Conservation (phyloP, 2,797 vertebrate genomes). For the Paedocypris micromegethes region DNA sequence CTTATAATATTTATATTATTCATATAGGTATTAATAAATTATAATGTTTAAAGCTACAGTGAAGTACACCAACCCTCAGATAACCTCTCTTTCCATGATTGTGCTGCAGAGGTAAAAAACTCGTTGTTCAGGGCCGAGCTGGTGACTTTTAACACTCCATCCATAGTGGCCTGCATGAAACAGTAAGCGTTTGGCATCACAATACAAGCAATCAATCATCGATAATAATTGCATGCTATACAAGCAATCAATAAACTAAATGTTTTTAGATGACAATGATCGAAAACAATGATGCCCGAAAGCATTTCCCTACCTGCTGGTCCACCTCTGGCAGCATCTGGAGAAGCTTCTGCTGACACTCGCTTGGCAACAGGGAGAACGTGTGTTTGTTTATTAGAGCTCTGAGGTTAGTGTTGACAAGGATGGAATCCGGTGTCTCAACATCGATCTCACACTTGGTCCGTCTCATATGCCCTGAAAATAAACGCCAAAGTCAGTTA, state of each 20-base stretch:
- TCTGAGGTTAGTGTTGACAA: conserved; percentile 95
- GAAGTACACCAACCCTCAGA: conserved; percentile 71
- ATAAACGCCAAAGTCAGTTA: conserved; percentile 8
- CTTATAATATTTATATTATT: too few species aligned
- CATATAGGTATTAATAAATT: too few species aligned
- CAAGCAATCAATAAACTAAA: background rate
- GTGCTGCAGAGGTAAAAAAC: conserved; percentile 96
- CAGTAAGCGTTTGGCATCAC: background rate
- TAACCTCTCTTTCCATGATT: conserved; percentile 95
- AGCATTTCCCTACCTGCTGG: conserved; percentile 74
- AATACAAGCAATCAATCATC: background rate
- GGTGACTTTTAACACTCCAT: conserved; percentile 87
- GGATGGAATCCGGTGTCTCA: conserved; percentile 95
- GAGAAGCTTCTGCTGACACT: conserved; percentile 88
- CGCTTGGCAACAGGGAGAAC: conserved; percentile 80
- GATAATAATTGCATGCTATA: background rate
- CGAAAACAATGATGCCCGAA: background rate
- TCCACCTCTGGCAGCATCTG: conserved; percentile 88
- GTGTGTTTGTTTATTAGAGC: conserved; percentile 97
- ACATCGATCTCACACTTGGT: conserved; percentile 91
- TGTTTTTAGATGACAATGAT: too few species aligned
- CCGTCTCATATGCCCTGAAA: conserved; percentile 87
- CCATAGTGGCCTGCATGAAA: conserved; percentile 77
- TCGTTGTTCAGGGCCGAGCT: conserved; percentile 96
- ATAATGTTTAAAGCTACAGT: too few species aligned